These are phyloP conservation scores for Mythimna lalbum DNA, from an alignment of 2,888 invertebrate species.

Conservation along the genomic window DNA sequence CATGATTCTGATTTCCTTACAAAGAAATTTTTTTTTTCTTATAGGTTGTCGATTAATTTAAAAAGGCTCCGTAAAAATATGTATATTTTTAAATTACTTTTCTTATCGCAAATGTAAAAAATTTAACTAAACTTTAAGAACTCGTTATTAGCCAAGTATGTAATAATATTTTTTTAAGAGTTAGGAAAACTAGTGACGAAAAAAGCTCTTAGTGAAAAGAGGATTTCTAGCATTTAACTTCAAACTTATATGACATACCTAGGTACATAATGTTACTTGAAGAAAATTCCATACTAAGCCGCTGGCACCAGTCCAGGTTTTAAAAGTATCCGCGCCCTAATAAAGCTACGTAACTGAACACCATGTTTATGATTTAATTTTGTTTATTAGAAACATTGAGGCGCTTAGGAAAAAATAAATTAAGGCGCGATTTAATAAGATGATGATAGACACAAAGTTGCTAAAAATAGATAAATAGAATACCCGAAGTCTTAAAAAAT, in stretches of 20 bases:
- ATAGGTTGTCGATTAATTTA: not conserved
- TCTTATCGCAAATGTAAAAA: not conserved
- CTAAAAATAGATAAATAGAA: not conserved
- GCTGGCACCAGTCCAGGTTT: constrained; percentile 74
- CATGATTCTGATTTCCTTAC: too few species aligned
- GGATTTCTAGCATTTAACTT: not conserved
- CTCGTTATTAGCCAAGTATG: not conserved
- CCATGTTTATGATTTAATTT: constrained; percentile 50
- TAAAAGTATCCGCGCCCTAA: constrained; percentile 55
- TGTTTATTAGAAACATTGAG: constrained; percentile 47
- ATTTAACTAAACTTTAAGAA: not conserved
- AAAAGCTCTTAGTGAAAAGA: constrained; percentile 12
- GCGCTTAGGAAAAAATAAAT: constrained; percentile 7
- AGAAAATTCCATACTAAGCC: constrained; percentile 71
- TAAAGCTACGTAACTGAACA: constrained; percentile 50
- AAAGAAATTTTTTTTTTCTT: not conserved
- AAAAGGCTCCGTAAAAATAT: not conserved
- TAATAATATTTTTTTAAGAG: not conserved
- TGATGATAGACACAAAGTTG: constrained; percentile 3
- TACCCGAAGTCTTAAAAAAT: not conserved
- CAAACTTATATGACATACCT: constrained; percentile 67
- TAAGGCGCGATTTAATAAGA: constrained; percentile 20
- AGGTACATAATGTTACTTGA: constrained; percentile 72
- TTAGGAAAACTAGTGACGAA: not conserved
- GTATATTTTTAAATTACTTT: not conserved